A percentile compares a stretch with the other conserved stretches of the same genome.
These are phyloP conservation scores for Microplitis demolitor DNA, from an alignment of 1,140 invertebrate species.

Conservation along the genomic window DNA sequence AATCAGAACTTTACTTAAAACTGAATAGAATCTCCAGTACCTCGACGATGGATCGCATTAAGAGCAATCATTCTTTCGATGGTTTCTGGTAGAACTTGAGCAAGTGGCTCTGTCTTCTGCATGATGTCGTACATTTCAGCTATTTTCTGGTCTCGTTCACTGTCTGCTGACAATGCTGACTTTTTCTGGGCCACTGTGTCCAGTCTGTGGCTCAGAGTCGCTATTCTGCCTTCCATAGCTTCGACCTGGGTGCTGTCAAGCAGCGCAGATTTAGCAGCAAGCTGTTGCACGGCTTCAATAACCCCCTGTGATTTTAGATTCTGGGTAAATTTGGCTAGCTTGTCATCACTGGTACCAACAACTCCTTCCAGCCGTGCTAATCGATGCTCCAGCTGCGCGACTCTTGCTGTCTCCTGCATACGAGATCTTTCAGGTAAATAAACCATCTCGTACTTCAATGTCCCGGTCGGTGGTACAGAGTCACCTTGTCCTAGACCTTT, in stretches of 20 bases:
- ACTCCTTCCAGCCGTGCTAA: slow-evolving; percentile 52
- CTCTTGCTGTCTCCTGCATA: slow-evolving; percentile 46
- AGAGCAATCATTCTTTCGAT: slow-evolving; percentile 83
- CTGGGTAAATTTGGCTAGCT: slow-evolving; percentile 50
- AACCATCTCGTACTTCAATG: slow-evolving; percentile 57
- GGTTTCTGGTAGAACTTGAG: slow-evolving; percentile 78
- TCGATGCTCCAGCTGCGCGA: slow-evolving; percentile 53
- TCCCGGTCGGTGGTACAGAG: slow-evolving; percentile 34
- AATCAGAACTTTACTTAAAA: background rate
- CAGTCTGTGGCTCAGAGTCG: slow-evolving; percentile 75
- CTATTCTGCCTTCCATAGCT: slow-evolving; percentile 78
- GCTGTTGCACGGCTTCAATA: slow-evolving; percentile 73
- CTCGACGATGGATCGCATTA: slow-evolving; percentile 87
- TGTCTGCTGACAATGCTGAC: slow-evolving; percentile 68
- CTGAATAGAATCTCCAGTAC: slow-evolving; percentile 53
- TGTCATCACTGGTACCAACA: slow-evolving; percentile 51
- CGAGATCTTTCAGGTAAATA: slow-evolving; percentile 56
- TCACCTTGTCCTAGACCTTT: slow-evolving; percentile 9
- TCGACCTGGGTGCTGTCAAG: slow-evolving; percentile 82
- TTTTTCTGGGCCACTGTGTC: slow-evolving; percentile 75
- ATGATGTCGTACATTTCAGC: slow-evolving; percentile 84
- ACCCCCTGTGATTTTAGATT: slow-evolving; percentile 53
- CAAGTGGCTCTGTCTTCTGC: slow-evolving; percentile 81
- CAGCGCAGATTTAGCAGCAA: slow-evolving; percentile 78
- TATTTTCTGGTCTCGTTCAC: slow-evolving; percentile 82